Evolutionary conservation across 2,797 vertebrate species (phyloP).

Genomic region (Enteromius thamalakanensis): DNA sequence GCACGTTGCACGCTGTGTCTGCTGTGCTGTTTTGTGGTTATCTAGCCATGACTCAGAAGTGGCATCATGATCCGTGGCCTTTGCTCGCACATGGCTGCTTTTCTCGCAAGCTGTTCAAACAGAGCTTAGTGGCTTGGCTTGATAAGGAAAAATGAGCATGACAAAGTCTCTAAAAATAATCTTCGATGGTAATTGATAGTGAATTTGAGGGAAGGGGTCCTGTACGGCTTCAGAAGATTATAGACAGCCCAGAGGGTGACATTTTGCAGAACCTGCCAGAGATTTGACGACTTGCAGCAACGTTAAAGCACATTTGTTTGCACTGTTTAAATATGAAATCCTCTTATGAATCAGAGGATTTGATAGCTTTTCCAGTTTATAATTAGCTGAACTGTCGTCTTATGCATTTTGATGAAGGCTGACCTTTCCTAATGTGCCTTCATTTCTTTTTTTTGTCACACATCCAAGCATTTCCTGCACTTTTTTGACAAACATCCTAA

Average conservation of each 20-base stretch:
- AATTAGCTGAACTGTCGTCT: constrained; percentile 36
- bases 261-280: constrained; percentile 26
- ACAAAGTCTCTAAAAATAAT: constrained; percentile 15
- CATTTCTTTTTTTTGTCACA: neutral
- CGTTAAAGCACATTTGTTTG: neutral
- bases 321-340: constrained; percentile 31
- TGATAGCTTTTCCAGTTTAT: constrained; percentile 32
- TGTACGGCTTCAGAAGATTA: constrained; percentile 23
- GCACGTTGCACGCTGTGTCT: constrained; percentile 15
- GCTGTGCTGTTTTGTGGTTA: constrained; percentile 41
- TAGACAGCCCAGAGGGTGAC: neutral
- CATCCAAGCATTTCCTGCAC: neutral
- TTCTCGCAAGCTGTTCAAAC: constrained; percentile 34
- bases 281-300: neutral
- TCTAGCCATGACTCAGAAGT: constrained; percentile 43
- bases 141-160: constrained; percentile 3
- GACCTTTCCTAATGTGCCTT: constrained; percentile 27
- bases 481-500: constrained; percentile 12
- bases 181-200: constrained; percentile 3
- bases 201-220: constrained; percentile 25
- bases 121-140: constrained; percentile 4
- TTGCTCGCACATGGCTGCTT: constrained; percentile 3
- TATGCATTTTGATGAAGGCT: constrained; percentile 26
- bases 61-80: constrained; percentile 7
- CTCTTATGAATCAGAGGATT: constrained; percentile 28